Evolutionary conservation across 2,113 vertebrate species (phyloP).

Genomic region (Silurus asotus): DNA sequence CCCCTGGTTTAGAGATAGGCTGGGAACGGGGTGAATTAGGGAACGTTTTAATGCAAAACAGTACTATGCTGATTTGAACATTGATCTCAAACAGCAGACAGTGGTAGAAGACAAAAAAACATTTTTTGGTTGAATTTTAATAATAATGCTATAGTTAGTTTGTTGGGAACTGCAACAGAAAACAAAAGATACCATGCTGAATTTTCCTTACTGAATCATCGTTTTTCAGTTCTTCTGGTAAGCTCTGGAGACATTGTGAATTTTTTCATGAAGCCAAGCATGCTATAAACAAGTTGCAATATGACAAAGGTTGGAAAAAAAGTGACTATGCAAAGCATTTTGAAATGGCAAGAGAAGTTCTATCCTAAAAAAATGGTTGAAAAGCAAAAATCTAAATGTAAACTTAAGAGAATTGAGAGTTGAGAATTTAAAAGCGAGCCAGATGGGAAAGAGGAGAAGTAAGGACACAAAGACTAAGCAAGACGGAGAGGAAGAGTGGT

Average conservation of each 20-base stretch:
- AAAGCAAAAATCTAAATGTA: neutral
- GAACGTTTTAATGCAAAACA: neutral
- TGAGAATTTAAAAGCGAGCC: constrained; percentile 27
- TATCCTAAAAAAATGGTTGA: neutral
- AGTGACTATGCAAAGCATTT: neutral
- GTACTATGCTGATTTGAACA: neutral
- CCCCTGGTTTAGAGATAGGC: neutral
- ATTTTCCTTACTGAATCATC: neutral
- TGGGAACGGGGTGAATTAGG: neutral
- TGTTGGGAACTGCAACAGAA: neutral
- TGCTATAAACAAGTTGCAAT: neutral
- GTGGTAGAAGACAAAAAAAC: neutral
- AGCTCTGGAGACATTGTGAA: neutral
- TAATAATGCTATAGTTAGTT: neutral
- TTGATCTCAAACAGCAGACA: neutral
- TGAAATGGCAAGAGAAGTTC: neutral
- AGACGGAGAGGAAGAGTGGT: constrained; percentile 14
- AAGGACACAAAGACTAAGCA: constrained; percentile 38
- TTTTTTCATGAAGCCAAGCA: neutral
- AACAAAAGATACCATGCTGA: neutral
- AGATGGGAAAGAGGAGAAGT: constrained; percentile 25
- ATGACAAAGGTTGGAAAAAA: neutral
- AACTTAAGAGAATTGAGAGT: neutral
- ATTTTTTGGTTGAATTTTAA: neutral
- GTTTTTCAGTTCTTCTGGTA: neutral